A percentile compares a stretch with the other conserved stretches of the same genome.
phyloP scores from a whole-genome alignment of 2,797 vertebrate species.

The Sebastes minor region DNA sequence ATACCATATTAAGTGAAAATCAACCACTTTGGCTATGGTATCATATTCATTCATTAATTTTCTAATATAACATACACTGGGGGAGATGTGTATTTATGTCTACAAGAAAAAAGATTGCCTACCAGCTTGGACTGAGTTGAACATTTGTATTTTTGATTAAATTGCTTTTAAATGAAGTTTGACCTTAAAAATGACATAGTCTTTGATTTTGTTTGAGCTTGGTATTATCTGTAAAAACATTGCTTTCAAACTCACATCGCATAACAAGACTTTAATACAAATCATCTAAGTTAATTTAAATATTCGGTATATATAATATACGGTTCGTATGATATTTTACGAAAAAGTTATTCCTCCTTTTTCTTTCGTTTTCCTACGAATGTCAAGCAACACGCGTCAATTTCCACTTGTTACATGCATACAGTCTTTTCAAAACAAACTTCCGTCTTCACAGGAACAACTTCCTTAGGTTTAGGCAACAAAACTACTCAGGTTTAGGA shows the following conservation, averaged over 20 bases:
- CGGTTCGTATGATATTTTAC: neutral
- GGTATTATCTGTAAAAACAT: conserved; percentile 61
- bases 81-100: conserved; percentile 44
- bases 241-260: conserved; percentile 48
- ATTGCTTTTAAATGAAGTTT: conserved; percentile 77
- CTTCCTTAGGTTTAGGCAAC: too few relatives aligned
- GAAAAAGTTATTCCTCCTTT: too few relatives aligned
- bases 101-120: conserved; percentile 49
- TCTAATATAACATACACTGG: conserved; percentile 1
- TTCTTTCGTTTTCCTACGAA: too few relatives aligned
- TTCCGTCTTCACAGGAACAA: too few relatives aligned
- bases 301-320: neutral
- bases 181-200: conserved; percentile 51
- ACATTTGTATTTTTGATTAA: conserved; percentile 67
- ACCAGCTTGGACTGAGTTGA: conserved; percentile 61
- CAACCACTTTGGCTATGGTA: neutral
- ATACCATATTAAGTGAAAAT: conserved; percentile 10
- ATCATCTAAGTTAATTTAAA: conserved; percentile 73
- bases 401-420: too few relatives aligned
- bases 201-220: conserved; percentile 62
- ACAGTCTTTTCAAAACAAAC: too few relatives aligned
- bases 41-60: neutral
- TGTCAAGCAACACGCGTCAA: too few relatives aligned
- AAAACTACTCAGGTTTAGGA: too few relatives aligned
- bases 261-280: conserved; percentile 53